Evolutionary conservation across 1,140 invertebrate species (phyloP).

Genomic region (Tribolium castaneum): DNA sequence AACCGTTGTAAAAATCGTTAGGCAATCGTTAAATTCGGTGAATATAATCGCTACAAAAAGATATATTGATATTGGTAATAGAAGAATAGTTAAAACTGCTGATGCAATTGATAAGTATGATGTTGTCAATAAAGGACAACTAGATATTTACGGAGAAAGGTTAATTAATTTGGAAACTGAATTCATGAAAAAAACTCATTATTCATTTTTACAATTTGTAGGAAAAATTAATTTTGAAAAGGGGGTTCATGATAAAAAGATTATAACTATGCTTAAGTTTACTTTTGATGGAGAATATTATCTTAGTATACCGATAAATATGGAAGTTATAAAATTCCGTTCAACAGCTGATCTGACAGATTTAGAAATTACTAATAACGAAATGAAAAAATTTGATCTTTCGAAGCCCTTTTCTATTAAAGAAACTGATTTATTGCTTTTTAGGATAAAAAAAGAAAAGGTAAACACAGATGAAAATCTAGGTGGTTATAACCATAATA

Average conservation of each 20-base stretch:
- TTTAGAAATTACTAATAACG: too few species aligned
- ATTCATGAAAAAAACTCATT: constrained; percentile 24
- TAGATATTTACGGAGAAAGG: constrained; percentile 31
- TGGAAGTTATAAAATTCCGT: too few species aligned
- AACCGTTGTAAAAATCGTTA: not conserved
- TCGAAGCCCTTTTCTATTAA: constrained; percentile 20
- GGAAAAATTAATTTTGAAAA: not conserved
- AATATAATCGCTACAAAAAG: constrained; percentile 31
- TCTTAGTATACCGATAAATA: too few species aligned
- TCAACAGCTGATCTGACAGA: too few species aligned
- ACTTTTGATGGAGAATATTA: not conserved
- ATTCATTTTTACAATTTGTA: constrained; percentile 41
- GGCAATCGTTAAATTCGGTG: not conserved
- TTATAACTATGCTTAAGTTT: not conserved
- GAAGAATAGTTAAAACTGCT: constrained; percentile 44
- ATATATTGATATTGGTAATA: constrained; percentile 45
- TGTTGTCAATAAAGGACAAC: constrained; percentile 41
- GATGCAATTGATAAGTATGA: constrained; percentile 41
- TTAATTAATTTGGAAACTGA: constrained; percentile 38
- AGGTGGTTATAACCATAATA: constrained; percentile 18
- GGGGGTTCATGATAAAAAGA: not conserved
- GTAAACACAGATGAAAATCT: not conserved
- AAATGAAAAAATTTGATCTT: constrained; percentile 5
- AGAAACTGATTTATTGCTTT: not conserved
- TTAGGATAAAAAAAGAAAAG: not conserved